Evolutionary conservation across 2,113 vertebrate genomes (phyloP).

Genomic region (Tinamus guttatus): DNA sequence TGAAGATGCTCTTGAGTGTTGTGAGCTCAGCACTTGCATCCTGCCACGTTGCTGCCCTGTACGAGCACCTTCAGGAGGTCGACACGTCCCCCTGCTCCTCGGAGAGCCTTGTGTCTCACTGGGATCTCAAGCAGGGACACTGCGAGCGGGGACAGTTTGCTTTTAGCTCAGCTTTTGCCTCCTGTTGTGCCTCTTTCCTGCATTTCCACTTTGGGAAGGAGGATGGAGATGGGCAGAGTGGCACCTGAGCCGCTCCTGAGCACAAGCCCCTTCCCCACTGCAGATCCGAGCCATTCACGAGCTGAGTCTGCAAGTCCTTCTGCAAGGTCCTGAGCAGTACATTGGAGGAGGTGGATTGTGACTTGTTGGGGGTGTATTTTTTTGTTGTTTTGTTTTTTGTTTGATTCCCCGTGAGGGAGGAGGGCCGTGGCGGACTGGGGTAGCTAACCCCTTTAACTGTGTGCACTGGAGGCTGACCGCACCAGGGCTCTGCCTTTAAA

Average conservation of each 20-base stretch:
- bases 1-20: too few species aligned
- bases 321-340: background rate
- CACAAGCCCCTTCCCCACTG: background rate
- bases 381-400: conserved; percentile 21
- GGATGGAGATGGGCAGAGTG: background rate
- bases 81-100: too few species aligned
- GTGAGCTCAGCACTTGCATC: background rate
- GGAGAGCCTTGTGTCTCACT: too few species aligned
- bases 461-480: conserved; percentile 71
- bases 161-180: background rate
- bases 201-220: background rate
- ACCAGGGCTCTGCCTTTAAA: conserved; percentile 39
- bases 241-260: background rate
- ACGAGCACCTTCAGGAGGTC: too few species aligned
- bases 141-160: too few species aligned
- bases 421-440: background rate
- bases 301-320: background rate
- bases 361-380: background rate
- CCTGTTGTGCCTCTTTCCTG: background rate
- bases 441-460: conserved; percentile 66
- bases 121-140: too few species aligned
- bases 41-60: background rate
- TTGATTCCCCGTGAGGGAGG: conserved; percentile 20
- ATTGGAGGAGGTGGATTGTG: fast-evolving
- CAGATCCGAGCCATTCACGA: background rate